Evolutionary conservation across 2,797 vertebrate species (phyloP).

Genomic region (Alauda arvensis): DNA sequence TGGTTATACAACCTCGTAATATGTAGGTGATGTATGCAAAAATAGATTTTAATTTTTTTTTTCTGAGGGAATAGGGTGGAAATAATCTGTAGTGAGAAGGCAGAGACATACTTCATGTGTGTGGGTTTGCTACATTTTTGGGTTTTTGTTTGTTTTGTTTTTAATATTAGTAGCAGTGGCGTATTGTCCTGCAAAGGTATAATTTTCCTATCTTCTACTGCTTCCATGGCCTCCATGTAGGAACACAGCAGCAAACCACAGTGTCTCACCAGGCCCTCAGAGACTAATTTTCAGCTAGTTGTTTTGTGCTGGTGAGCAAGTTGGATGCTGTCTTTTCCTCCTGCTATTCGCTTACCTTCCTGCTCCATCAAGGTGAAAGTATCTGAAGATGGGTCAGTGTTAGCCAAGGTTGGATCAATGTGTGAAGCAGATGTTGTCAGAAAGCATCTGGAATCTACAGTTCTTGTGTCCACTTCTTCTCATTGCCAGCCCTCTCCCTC

Average conservation of each 20-base stretch:
- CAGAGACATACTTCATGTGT: fast-evolving
- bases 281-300: background rate
- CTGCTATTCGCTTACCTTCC: background rate
- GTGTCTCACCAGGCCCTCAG: background rate
- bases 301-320: background rate
- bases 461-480: background rate
- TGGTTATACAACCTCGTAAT: background rate
- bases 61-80: background rate
- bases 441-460: background rate
- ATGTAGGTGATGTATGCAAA: constrained; percentile 7
- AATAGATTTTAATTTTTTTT: background rate
- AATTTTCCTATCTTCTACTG: background rate
- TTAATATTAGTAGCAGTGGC: background rate
- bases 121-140: background rate
- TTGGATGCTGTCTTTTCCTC: background rate
- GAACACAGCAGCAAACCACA: background rate
- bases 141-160: background rate
- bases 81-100: background rate
- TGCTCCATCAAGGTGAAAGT: background rate
- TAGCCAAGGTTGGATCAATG: background rate
- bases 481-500: background rate
- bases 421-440: background rate
- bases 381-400: background rate
- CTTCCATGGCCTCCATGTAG: background rate
- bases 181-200: background rate